Evolutionary conservation across 2,113 vertebrate species (phyloP).

Genomic region (Lycocorax pyrrhopterus): DNA sequence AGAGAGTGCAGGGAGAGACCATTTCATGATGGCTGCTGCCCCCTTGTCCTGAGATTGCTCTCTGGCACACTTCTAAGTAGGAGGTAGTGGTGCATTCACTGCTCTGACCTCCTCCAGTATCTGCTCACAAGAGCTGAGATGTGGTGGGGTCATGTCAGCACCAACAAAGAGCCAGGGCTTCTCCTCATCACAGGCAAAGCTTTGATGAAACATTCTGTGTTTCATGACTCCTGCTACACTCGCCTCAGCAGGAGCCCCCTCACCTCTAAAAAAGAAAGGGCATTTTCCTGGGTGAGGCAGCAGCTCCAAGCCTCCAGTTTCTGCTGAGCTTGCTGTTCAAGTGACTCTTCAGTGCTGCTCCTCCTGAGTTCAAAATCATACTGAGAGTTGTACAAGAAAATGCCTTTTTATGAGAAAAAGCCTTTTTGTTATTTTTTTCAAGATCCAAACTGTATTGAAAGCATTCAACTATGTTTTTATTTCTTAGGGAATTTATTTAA

Average conservation of each 20-base stretch:
- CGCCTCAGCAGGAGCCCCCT: neutral
- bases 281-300: neutral
- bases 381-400: neutral
- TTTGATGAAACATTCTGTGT: neutral
- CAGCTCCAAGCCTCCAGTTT: neutral
- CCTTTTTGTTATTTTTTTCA: neutral
- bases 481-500: neutral
- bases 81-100: neutral
- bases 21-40: neutral
- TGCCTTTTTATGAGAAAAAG: neutral
- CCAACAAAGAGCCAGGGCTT: neutral
- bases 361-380: neutral
- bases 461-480: neutral
- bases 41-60: neutral
- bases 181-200: neutral
- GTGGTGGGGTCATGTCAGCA: neutral
- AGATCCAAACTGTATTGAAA: neutral
- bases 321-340: neutral
- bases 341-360: neutral
- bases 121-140: accelerated
- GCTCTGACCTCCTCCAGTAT: neutral
- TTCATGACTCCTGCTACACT: neutral
- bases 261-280: neutral
- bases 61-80: neutral
- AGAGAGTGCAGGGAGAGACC: neutral